Evolutionary conservation across 2,797 vertebrate genomes (phyloP), one percentile per base, ranked within the genome.

Genomic region (Pelochelys cantorii): DNA sequence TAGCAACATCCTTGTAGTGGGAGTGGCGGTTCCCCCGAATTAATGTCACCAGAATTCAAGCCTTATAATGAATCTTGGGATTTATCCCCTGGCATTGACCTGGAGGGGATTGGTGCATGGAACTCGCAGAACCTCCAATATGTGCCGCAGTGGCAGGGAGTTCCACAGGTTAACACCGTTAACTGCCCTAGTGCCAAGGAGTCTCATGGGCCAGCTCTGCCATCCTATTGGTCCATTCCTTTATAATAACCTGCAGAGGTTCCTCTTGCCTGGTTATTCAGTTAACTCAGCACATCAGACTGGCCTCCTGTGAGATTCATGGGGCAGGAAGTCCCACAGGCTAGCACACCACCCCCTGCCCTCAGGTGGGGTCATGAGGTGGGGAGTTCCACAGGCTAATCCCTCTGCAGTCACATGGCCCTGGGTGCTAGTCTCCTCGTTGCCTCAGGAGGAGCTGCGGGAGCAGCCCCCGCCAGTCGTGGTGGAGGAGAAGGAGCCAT

Each of bases 371-470:
- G 83, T 6, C 79, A n/a, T 10, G 59, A 62, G 71, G 3, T 34
- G 31, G 37, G 53, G 81, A 13, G n/a, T 37, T 34, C 18, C 65
- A 18, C n/a, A 22, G 65, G 65, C n/a, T 22, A 34, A 37, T 37
- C 65, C 18, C 65, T 71, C n/a, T 71, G n/a, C 81, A 75, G 62
- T 55, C 75, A 14, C 77, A 25, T 86, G 78, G 55, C 71, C 25
- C 22, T 15, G 59, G 11, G 29, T 79, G 92, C 22, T 78, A 54
- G 34, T 55, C 54, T 89, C n/a, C 42, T 81, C 7, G 22, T 37
- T 18, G 79, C 81, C 57, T 34, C 95, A 99, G 99, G 99, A 99
- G 95, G 99, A 99, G 54, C 97, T 98, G 74, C 98, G 88, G 97
- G 98, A 42, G 98, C 95, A 34, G 98, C 95, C 68, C 79, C 82